Evolutionary conservation across 1,140 invertebrate species (phyloP).

Genomic region (Atta texana): DNA sequence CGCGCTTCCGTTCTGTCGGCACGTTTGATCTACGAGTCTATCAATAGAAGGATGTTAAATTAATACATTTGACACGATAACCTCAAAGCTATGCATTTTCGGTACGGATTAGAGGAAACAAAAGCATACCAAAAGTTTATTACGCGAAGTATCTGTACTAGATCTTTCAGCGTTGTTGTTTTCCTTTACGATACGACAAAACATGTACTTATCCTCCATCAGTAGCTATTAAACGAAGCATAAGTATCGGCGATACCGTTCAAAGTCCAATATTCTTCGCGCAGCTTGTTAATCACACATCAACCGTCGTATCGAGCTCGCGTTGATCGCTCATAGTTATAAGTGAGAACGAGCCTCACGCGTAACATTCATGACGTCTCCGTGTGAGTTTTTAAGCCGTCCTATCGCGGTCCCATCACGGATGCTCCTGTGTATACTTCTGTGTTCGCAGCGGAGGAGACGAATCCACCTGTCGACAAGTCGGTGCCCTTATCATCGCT

Average conservation of each 20-base stretch:
- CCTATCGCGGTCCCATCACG: conserved; percentile 65
- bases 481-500: conserved; percentile 60
- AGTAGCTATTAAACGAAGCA: conserved; percentile 64
- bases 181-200: conserved; percentile 35
- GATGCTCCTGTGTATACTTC: conserved; percentile 54
- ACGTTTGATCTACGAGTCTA: conserved; percentile 48
- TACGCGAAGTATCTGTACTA: neutral
- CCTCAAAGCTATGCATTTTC: neutral
- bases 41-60: conserved; percentile 30
- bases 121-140: neutral
- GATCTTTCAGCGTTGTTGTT: conserved; percentile 58
- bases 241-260: conserved; percentile 70
- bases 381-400: conserved; percentile 58
- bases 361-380: conserved; percentile 72
- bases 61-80: conserved; percentile 35
- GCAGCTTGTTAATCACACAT: conserved; percentile 72
- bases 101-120: neutral
- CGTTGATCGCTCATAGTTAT: conserved; percentile 71
- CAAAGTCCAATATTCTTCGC: conserved; percentile 59
- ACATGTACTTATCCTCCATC: conserved; percentile 55
- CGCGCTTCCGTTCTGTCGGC: conserved; percentile 38
- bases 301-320: conserved; percentile 62
- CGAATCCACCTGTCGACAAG: conserved; percentile 76
- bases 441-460: conserved; percentile 46
- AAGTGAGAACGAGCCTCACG: conserved; percentile 65